phyloP scores from a whole-genome alignment of 2,797 vertebrate species.

The Gobionotothen gibberifrons region DNA sequence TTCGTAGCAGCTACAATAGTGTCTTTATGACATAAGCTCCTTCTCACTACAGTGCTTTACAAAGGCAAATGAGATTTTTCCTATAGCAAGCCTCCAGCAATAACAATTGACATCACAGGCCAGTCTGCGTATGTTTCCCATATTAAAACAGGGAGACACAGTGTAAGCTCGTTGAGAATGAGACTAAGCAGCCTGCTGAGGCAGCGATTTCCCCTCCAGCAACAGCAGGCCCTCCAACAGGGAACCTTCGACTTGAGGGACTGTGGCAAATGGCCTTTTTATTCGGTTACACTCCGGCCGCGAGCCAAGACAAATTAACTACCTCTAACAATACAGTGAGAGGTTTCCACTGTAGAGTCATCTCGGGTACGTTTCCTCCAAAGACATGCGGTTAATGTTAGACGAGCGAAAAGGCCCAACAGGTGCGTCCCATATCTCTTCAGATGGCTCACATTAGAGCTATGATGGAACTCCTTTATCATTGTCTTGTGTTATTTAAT shows the following conservation, averaged over 20 bases:
- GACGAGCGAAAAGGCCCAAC: conserved; percentile 81
- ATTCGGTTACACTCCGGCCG: conserved; percentile 46
- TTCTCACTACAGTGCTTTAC: conserved; percentile 70
- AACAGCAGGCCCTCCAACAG: conserved; percentile 28
- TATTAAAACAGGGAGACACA: conserved; percentile 66
- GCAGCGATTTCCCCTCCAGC: conserved; percentile 58
- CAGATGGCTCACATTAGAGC: conserved; percentile 59
- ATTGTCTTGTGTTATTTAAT: no score
- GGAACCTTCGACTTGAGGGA: conserved; percentile 32
- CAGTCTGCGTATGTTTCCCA: conserved; percentile 68
- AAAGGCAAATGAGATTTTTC: conserved; percentile 76
- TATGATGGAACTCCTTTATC: background rate
- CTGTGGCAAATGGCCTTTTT: conserved; percentile 51
- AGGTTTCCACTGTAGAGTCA: conserved; percentile 16
- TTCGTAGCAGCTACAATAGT: conserved; percentile 62
- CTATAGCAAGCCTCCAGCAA: conserved; percentile 76
- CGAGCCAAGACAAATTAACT: conserved; percentile 48
- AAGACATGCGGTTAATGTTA: conserved; percentile 82
- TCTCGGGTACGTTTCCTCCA: conserved; percentile 6
- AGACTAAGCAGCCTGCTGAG: conserved; percentile 70
- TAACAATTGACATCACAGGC: conserved; percentile 79
- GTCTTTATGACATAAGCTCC: conserved; percentile 78
- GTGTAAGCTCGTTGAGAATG: conserved; percentile 61
- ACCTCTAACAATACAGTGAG: conserved; percentile 32
- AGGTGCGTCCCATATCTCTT: conserved; percentile 87